Evolutionary conservation across 2,113 vertebrate genomes (phyloP).

Genomic region (Caranx melampygus): DNA sequence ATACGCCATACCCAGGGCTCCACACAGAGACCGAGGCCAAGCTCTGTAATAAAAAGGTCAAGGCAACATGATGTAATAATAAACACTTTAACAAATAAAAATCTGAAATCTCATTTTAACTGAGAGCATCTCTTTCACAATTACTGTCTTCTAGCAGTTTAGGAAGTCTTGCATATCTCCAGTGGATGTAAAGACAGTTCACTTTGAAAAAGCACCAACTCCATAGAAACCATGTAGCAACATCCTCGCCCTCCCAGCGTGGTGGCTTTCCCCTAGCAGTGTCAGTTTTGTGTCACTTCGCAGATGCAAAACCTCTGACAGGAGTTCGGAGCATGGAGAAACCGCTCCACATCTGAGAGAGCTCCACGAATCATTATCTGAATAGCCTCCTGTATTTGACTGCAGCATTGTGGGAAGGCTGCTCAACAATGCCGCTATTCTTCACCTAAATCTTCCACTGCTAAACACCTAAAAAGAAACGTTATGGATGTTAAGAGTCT

Average conservation of each 20-base stretch:
- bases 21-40: conserved; percentile 7
- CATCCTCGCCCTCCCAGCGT: no score
- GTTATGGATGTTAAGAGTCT: conserved; percentile 7
- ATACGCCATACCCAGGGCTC: not conserved
- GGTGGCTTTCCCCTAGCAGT: not conserved
- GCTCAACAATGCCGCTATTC: conserved; percentile 1
- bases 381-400: not conserved
- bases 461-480: conserved; percentile 11
- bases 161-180: conserved; percentile 1
- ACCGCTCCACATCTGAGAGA: not conserved
- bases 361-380: not conserved
- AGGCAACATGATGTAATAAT: conserved; percentile 3
- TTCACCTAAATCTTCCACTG: conserved; percentile 8
- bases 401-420: not conserved
- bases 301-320: not conserved
- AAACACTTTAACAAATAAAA: conserved; percentile 33
- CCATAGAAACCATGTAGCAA: not conserved
- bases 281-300: not conserved
- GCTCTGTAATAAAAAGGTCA: conserved; percentile 17
- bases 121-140: conserved; percentile 27
- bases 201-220: not conserved
- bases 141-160: conserved; percentile 4
- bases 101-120: conserved; percentile 26
- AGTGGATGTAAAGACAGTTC: not conserved
- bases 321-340: not conserved